phyloP scores from a whole-genome alignment of 2,888 invertebrate genomes.

The Clusia tigrina region DNA sequence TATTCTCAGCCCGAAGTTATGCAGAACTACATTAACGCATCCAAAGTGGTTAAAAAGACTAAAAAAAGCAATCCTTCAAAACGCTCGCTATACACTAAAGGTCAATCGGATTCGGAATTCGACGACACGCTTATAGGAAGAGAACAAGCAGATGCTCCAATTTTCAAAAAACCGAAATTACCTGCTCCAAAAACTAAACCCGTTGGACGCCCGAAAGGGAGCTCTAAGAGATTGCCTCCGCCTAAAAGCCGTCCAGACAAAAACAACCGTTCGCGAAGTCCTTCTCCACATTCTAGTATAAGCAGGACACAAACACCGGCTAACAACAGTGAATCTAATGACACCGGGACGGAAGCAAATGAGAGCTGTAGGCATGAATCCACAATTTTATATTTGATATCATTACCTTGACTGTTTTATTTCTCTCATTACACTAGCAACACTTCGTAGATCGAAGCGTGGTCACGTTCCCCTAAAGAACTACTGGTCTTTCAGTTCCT shows the following conservation, averaged over 20 bases:
- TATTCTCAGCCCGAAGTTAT: slow-evolving; percentile 30
- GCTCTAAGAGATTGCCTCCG: too few species aligned
- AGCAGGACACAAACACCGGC: too few species aligned
- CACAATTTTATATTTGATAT: too few species aligned
- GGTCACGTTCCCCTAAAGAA: slow-evolving; percentile 43
- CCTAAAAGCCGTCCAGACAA: too few species aligned
- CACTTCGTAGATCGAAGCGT: slow-evolving; percentile 49
- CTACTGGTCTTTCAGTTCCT: slow-evolving; percentile 22
- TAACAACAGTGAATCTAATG: too few species aligned
- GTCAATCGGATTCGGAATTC: slow-evolving; percentile 33
- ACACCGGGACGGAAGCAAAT: too few species aligned
- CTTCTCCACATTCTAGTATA: too few species aligned
- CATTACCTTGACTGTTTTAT: too few species aligned
- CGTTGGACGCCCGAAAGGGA: background rate
- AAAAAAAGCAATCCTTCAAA: background rate
- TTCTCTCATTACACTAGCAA: too few species aligned
- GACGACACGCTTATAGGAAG: background rate
- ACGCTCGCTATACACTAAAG: slow-evolving; percentile 42
- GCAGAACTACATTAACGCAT: slow-evolving; percentile 23
- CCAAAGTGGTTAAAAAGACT: slow-evolving; percentile 15
- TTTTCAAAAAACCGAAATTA: slow-evolving; percentile 7
- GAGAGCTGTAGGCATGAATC: too few species aligned
- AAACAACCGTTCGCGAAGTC: too few species aligned
- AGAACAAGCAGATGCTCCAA: background rate
- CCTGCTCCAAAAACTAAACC: background rate